Conservation (phyloP, 2,797 vertebrate genomes). For the Enteromius argenteus region DNA sequence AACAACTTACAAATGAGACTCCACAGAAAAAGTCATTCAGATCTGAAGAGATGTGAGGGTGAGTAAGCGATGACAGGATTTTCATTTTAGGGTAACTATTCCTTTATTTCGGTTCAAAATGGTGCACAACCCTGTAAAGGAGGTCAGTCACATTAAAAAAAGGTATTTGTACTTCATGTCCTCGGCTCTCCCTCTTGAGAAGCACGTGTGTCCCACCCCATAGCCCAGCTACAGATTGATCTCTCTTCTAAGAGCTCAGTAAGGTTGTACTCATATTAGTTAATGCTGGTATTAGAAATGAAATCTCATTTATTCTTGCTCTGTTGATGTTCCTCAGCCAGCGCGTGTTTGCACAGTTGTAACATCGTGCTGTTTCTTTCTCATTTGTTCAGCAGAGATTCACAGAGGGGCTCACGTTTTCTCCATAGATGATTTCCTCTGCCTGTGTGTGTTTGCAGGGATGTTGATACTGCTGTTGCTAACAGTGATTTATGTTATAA, state of each 20-base stretch:
- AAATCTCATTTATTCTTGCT: conserved; percentile 39
- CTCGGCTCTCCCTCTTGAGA: neutral
- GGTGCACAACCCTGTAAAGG: neutral
- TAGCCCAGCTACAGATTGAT: neutral
- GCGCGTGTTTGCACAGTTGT: conserved; percentile 30
- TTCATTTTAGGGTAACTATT: neutral
- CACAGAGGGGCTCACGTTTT: conserved; percentile 47
- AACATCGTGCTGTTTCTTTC: conserved; percentile 21
- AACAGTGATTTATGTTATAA: conserved; percentile 59
- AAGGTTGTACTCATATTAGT: neutral
- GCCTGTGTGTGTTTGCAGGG: conserved; percentile 42
- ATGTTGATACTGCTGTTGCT: conserved; percentile 51
- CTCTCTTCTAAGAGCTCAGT: neutral
- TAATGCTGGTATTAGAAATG: conserved; percentile 30
- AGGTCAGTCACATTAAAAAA: neutral
- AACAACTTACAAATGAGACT: too few relatives aligned
- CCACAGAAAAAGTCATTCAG: neutral
- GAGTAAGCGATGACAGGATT: neutral
- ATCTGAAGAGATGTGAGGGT: neutral
- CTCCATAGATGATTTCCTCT: conserved; percentile 54
- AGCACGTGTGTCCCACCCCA: neutral
- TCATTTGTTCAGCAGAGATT: conserved; percentile 43
- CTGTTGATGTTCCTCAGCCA: conserved; percentile 20
- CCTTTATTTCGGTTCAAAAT: neutral
- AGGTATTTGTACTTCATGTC: neutral